Evolutionary conservation across 2,797 vertebrate genomes (phyloP), one percentile per base, ranked within the genome.

Genomic region (Xenops minutus): DNA sequence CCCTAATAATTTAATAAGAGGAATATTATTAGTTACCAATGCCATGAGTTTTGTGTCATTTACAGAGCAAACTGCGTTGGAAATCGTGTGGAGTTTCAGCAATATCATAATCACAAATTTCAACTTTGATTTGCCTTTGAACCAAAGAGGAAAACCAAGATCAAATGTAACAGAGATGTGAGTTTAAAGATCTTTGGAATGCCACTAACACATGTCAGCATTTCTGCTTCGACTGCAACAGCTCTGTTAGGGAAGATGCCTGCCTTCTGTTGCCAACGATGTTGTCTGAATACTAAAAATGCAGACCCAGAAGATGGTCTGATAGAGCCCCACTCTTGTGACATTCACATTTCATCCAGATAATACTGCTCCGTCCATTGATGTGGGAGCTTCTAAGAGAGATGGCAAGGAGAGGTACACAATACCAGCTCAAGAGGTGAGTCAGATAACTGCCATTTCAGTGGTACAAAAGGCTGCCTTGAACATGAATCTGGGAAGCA

Each of bases 101-200:
- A 63, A 30, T 29, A 81, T 23, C 55, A 24, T 36, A 69, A 84
- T 27, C 3, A 49, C 73, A 93, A 86, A 46, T 27, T 83, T 86
- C 91, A 89, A 9, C 82, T 93, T 88, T 39, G 56, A 88, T 91
- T 80, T 76, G 77, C 55, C 59, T 93, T 95, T 88, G 71, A 93
- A 90, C 41, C 67, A 67, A 93, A 93, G 68, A 78, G 58, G 29
- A 73, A 95, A 92, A 54, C 20, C 59, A 79, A 88, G 95, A 93
- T 88, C 83, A 92, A 87, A 79, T 46, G 44, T 72, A 92, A 82
- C 39, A 69, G 59, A 79, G 76, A 79, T 43, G 88, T 8, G 59
- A 92, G 43, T 74, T 93, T 71, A 90, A 96, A 90, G 83, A 94
- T 71, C 83, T 85, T 77, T 72, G 89, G 85, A 90, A 96, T 26